Base-by-base conservation (phyloP, 53 echinoderm and acorn worm genomes). In the Henricia sp. region DNA sequence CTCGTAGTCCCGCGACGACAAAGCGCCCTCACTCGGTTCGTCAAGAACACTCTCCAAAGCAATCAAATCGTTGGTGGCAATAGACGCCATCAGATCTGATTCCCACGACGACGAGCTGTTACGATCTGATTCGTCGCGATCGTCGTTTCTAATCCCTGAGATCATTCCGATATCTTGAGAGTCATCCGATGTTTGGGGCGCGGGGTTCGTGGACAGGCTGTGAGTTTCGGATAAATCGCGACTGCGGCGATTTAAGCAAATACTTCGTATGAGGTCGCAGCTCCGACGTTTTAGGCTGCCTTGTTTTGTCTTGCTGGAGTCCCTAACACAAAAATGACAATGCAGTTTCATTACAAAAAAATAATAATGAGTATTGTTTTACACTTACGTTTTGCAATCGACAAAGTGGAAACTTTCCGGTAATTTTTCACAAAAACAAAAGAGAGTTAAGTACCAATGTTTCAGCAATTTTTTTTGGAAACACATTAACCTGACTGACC, bases 31-130 rank as follows among this genome's bases (percentile, higher is more conserved):
- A 5, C 55, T 19, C 8, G 70, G 43, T 2, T 80, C 4, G 32
- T 42, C 64, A 17, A 80, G 32, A 50, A 80, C 80, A 48, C 80
- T 63, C 33, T 80, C 80, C 63, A 80, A n/a, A 64, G 10, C 50
- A 25, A 44, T 44, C 0, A 80, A 48, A 19, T 80, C 80, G 11
- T 80, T 48, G 26, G 48, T 20, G 46, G 64, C 1, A 23, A 80
- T 64, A 20, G 80, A 41, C 29, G 80, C 80, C 80, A 80, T 80
- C 20, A 80, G 19, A 37, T 80, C 80, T 64, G 80, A 80, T 33
- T 80, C 80, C 80, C 80, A 80, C 12, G 80, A 80, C 2, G 80
- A 80, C 29, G 63, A 34, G 65, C 80, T 80, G 80, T 24, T 80
- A 19, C 80, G 62, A 20, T 64, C 32, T 2, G 6, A 20, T 24